Base-by-base conservation (phyloP, 2,113 vertebrate genomes). In the Clarias batrachus region DNA sequence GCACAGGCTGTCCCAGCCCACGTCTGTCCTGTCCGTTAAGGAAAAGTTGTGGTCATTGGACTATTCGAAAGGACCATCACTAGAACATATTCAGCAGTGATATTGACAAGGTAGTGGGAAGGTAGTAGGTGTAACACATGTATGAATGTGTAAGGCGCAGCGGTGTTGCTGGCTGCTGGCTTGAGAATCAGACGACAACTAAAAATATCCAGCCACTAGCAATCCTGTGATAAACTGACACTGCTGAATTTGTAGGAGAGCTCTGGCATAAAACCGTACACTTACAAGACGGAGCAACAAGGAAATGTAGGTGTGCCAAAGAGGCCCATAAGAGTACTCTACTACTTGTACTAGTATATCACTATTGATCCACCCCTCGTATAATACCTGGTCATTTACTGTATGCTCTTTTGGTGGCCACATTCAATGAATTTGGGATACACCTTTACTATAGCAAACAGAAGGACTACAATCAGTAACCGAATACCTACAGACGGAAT, bases 221-320 rank as follows among this genome's bases (percentile, higher is more conserved):
- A 62, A 57, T 62, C 57, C 78, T 81, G 78, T 81, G 57, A 81
- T 79, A 62, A 37, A 81, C 78, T 37, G 78, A 60, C 78, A 80
- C 56, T 80, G 27, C 78, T 60, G 78, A 60, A 30, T 60, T 9
- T 80, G 78, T 60, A 60, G 78, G 12, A 80, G 54, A 19, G 27
- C 27, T 21, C 10, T 3, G 19, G 56, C 60, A 17, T 60, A 3
- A 59, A 80, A 37, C 56, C 10, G 33, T 60, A 60, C 56, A 59
- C 27, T 30, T 80, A 60, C 30, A 80, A 59, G 77, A 59, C 21
- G n/a, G 12, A 79, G 30, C 30, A 81, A 81, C 59, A 81, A 23
- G 57, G 57, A 7, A 48, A 6, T 48, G 48, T 62, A 62, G 78
- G 57, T 4, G 78, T 60, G 56, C 37, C 52, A 27, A 17, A 56